These are phyloP conservation scores for Dicaeum eximium DNA, from an alignment of 2,113 vertebrate species.

Conservation along the genomic window DNA sequence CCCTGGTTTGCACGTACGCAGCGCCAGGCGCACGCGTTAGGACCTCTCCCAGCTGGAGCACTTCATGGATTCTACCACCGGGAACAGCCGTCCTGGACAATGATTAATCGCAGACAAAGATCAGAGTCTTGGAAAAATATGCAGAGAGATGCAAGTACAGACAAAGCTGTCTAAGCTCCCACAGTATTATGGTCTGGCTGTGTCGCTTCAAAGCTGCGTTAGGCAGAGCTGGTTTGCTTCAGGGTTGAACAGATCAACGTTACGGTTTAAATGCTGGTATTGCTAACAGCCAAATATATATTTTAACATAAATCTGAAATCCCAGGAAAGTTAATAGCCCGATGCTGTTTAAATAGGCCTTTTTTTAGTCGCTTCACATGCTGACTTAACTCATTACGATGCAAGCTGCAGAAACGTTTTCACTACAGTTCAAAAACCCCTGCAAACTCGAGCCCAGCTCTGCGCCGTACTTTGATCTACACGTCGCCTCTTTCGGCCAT, in stretches of 20 bases:
- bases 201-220: background rate
- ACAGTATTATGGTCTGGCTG: slow-evolving; percentile 47
- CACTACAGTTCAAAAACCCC: background rate
- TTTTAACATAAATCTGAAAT: background rate
- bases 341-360: background rate
- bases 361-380: background rate
- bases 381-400: slow-evolving; percentile 21
- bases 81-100: slow-evolving; percentile 14
- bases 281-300: background rate
- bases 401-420: slow-evolving; percentile 12
- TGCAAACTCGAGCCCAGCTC: background rate
- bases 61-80: slow-evolving; percentile 8
- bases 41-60: slow-evolving; percentile 38
- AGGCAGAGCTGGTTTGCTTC: slow-evolving; percentile 34
- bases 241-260: background rate
- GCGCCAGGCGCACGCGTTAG: background rate
- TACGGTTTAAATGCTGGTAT: background rate
- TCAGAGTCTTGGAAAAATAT: slow-evolving; percentile 43
- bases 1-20: background rate
- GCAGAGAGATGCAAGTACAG: slow-evolving; percentile 15
- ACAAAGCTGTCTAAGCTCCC: slow-evolving; percentile 56
- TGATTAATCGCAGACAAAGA: slow-evolving; percentile 48
- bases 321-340: background rate
- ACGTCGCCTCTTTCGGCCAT: slow-evolving; percentile 32
- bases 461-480: slow-evolving; percentile 3